Evolutionary conservation across 1,140 invertebrate species (phyloP), one percentile per base, ranked within the genome.

Genomic region (Cecropterus lyciades): DNA sequence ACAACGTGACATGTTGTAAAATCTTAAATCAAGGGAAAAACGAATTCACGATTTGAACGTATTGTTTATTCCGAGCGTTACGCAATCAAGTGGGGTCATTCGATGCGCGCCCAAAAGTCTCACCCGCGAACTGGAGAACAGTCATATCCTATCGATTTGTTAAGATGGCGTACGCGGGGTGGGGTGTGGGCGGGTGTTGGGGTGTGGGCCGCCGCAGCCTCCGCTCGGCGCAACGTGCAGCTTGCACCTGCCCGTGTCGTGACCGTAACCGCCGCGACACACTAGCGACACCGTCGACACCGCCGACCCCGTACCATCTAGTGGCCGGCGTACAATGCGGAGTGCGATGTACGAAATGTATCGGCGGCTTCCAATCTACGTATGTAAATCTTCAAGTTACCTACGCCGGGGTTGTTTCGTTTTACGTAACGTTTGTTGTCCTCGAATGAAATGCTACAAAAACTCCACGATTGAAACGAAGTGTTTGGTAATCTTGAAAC

Each of bases 81-180:
- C 76, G 78, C 73, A 84, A 85, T 80, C 72, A 80, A 66, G 46
- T 74, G 78, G 79, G 87, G 84, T 88, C 84, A 89, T 81, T 81
- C 75, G 73, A 83, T 80, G 82, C 81, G 81, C 81, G 74, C 82
- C 88, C 85, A 83, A 91, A 91, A 87, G 85, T 91, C 84, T 80
- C 76, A 80, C 76, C 80, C 86, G 85, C 82, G 82, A 87, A 87
- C 85, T 89, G 88, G 92, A 91, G 93, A 94, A 91, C 86, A 92
- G 90, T 93, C 90, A 93, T 92, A 92, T 93, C 89, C 90, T 93
- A 93, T 93, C 90, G 92, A 93, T 93, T 93, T 92, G 92, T 92
- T 93, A 93, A 94, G 93, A 94, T 94, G 93, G 93, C 93, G 93
- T 91, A 86, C 90, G 87, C 86, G 87, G 88, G 84, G 85, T 76